A percentile compares a stretch with the other conserved stretches of the same genome.
Evolutionary conservation across 2,797 vertebrate genomes (phyloP).

Genomic region (Calcarius lapponicus): DNA sequence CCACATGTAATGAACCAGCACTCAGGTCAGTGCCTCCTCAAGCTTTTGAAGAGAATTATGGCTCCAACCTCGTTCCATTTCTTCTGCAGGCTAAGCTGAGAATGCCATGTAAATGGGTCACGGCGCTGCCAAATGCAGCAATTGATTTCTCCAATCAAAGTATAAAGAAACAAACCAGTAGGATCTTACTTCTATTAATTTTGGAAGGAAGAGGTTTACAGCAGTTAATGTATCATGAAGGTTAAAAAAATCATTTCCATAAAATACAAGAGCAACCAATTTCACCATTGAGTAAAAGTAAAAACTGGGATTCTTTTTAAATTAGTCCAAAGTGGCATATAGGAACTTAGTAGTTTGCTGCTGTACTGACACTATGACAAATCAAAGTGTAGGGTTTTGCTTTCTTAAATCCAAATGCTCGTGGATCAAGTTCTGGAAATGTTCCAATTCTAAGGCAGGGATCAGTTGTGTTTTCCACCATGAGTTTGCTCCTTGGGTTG

Average conservation of each 20-base stretch:
- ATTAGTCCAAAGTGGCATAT: slow-evolving; percentile 83
- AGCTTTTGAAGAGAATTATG: slow-evolving; percentile 71
- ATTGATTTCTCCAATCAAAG: slow-evolving; percentile 78
- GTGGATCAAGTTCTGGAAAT: slow-evolving; percentile 83
- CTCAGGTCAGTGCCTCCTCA: slow-evolving; percentile 65
- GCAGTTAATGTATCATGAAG: slow-evolving; percentile 89
- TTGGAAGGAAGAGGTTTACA: slow-evolving; percentile 80
- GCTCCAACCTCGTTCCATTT: slow-evolving; percentile 66
- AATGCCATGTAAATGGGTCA: slow-evolving; percentile 85
- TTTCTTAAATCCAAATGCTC: slow-evolving; percentile 80
- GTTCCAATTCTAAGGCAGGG: slow-evolving; percentile 88
- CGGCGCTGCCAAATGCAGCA: slow-evolving; percentile 76
- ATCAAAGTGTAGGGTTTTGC: slow-evolving; percentile 80
- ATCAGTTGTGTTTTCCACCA: slow-evolving; percentile 84
- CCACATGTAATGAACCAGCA: slow-evolving; percentile 66
- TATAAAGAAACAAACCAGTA: slow-evolving; percentile 80
- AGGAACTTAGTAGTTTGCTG: slow-evolving; percentile 85
- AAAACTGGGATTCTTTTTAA: slow-evolving; percentile 86
- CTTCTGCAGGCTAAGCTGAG: slow-evolving; percentile 80
- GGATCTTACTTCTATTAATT: slow-evolving; percentile 80
- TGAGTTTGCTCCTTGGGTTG: slow-evolving; percentile 85
- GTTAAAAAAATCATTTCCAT: slow-evolving; percentile 97
- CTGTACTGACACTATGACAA: slow-evolving; percentile 86
- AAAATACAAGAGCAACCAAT: slow-evolving; percentile 99
- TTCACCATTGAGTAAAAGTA: slow-evolving; percentile 92